Base-by-base conservation (phyloP, 2,113 vertebrate genomes). In the Ophthalmolycus amberensis region DNA sequence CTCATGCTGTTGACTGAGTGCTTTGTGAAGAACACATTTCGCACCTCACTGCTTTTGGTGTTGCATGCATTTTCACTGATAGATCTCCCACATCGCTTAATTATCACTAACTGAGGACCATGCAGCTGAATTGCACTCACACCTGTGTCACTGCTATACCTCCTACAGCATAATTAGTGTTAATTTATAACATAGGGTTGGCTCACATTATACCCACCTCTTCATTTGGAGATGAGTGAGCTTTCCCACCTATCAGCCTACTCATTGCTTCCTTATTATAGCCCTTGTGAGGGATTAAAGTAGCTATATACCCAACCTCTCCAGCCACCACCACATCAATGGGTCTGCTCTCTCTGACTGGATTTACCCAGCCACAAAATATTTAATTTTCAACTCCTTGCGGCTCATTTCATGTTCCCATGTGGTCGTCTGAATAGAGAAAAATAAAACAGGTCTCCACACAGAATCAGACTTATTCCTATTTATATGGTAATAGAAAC, bases 341-440 rank as follows among this genome's bases (percentile, higher is more conserved):
- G 52, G 48, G 11, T 83, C 60, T 78, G 62, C 54, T 29, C 50
- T 82, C 85, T 74, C 70, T 80, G 78, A 42, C 84, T 85, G 76
- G 80, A 82, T 82, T 77, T 75, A 81, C 18, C 63, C 77, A 79
- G 68, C 52, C 37, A 20, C 80, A 75, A 84, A 85, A 82, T 6
- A 87, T 84, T 73, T 78, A 38, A 84, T 87, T 90, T 86, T 75
- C 76, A 80, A 77, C 63, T 88, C 75, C 27, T 77, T 83, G 85
- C 54, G 85, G 88, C 71, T 85, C 59, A 83, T 93, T 90, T 91
- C 85, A 90, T 84, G 77, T 88, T 85, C 65, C 27, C 66, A 65
- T 82, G 67, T 66, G 79, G 76, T 62, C 18, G 29, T 46, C 64
- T 85, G 38, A 64, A 52, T 50, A 40, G n/a, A 70, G 74, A 65